These are phyloP conservation scores for Calyptomena viridis DNA, from an alignment of 2,113 vertebrate species.

Conservation along the genomic window DNA sequence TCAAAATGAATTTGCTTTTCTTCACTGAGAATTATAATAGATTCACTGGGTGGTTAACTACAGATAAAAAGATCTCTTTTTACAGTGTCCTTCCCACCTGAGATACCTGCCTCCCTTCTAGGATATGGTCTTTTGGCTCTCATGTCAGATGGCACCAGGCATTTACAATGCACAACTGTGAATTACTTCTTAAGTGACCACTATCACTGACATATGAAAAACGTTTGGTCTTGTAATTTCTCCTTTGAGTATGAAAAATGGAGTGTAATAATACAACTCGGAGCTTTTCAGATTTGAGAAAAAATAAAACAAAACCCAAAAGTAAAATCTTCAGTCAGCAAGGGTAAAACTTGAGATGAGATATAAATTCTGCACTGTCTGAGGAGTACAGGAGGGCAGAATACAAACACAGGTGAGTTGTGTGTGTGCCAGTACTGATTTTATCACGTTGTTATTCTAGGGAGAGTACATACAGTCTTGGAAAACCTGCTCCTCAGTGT, in stretches of 20 bases:
- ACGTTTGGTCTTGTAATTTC: background rate
- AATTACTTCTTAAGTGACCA: conserved; percentile 6
- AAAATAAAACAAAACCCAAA: background rate
- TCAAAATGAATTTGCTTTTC: background rate
- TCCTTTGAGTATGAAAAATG: background rate
- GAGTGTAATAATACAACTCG: background rate
- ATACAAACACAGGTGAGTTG: background rate
- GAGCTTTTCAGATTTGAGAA: background rate
- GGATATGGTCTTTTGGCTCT: too few relatives aligned
- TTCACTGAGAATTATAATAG: background rate
- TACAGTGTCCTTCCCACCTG: background rate
- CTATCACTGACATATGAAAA: background rate
- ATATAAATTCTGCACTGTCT: background rate
- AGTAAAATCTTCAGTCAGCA: background rate
- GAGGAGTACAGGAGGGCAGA: background rate
- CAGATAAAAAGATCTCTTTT: background rate
- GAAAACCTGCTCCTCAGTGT: background rate
- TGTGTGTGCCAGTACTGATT: background rate
- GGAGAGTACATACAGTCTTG: background rate
- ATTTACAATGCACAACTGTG: background rate
- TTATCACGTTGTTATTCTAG: background rate
- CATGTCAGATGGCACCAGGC: background rate
- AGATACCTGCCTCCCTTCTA: too few relatives aligned
- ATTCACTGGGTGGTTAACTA: background rate
- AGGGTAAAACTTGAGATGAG: background rate